Evolutionary conservation across 1,140 invertebrate species (phyloP).

Genomic region (Brachystomella parvula): DNA sequence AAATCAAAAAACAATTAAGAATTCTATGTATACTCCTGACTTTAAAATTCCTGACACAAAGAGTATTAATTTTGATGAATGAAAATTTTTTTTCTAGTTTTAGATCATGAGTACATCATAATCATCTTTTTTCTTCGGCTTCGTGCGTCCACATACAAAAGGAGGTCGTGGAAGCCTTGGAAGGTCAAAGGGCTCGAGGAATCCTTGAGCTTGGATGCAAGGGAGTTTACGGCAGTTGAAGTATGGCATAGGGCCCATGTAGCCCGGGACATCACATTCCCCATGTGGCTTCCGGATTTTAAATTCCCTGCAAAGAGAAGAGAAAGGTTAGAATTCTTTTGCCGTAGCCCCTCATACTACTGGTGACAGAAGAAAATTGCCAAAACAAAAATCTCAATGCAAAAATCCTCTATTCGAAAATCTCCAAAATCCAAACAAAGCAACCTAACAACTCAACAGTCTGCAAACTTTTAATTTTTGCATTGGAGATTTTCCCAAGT

Average conservation of each 20-base stretch:
- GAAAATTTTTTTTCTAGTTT: too few species aligned
- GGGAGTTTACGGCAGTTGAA: constrained; percentile 22
- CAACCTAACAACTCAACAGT: background rate
- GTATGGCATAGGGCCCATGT: constrained; percentile 26
- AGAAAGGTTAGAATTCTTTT: background rate
- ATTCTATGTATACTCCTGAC: too few species aligned
- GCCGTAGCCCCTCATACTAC: background rate
- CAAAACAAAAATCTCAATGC: background rate
- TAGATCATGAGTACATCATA: constrained; percentile 19
- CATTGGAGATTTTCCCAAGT: background rate
- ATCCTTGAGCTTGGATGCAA: constrained; percentile 29
- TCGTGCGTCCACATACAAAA: constrained; percentile 23
- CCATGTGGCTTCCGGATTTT: constrained; percentile 25
- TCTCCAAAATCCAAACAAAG: background rate
- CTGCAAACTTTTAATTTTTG: background rate
- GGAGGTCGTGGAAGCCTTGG: constrained; percentile 22
- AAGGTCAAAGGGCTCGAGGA: constrained; percentile 20
- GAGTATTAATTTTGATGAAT: too few species aligned
- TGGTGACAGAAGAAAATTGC: background rate
- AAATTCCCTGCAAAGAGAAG: constrained; percentile 21
- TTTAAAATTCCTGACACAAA: too few species aligned
- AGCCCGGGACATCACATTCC: constrained; percentile 21
- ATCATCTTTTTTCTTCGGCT: background rate
- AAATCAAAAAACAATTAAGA: too few species aligned
- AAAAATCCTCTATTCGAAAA: background rate